A percentile compares a stretch with the other conserved stretches of the same genome.
These are phyloP conservation scores for Noctua pronuba DNA, from an alignment of 2,888 invertebrate species.

Conservation along the genomic window DNA sequence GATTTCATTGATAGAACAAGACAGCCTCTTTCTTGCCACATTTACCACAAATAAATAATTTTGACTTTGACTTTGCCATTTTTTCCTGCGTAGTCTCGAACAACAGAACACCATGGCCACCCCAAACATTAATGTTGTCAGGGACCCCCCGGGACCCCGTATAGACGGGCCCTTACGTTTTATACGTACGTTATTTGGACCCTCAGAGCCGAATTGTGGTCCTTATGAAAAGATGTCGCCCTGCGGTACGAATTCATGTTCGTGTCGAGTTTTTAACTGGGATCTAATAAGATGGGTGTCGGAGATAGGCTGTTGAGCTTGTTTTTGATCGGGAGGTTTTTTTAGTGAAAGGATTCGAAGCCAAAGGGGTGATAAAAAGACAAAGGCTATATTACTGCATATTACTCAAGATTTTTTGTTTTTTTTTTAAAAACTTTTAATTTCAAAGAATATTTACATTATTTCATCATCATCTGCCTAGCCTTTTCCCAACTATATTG, in stretches of 20 bases:
- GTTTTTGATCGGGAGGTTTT: conserved; percentile 10
- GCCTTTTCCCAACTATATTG: too few species aligned
- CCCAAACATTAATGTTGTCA: conserved; percentile 68
- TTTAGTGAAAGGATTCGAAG: not conserved
- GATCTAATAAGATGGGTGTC: conserved; percentile 55
- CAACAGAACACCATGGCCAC: conserved; percentile 21
- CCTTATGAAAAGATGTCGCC: conserved; percentile 67
- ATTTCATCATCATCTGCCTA: too few species aligned
- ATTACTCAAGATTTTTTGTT: not conserved
- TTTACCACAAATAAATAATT: too few species aligned
- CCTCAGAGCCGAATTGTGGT: conserved; percentile 59
- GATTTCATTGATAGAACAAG: too few species aligned
- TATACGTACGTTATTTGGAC: conserved; percentile 66
- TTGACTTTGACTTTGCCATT: too few species aligned
- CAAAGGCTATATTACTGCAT: not conserved
- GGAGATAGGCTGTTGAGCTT: conserved; percentile 21
- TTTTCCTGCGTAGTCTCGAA: not conserved
- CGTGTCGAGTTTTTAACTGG: conserved; percentile 58
- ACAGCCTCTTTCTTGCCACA: too few species aligned
- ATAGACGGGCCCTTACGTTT: conserved; percentile 67
- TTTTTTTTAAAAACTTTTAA: too few species aligned
- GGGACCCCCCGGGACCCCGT: conserved; percentile 58
- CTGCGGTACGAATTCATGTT: conserved; percentile 54
- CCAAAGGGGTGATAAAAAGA: not conserved
- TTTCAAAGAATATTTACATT: too few species aligned